These are phyloP conservation scores for Sardina pilchardus DNA, from an alignment of 2,113 vertebrate genomes.

Conservation along the genomic window DNA sequence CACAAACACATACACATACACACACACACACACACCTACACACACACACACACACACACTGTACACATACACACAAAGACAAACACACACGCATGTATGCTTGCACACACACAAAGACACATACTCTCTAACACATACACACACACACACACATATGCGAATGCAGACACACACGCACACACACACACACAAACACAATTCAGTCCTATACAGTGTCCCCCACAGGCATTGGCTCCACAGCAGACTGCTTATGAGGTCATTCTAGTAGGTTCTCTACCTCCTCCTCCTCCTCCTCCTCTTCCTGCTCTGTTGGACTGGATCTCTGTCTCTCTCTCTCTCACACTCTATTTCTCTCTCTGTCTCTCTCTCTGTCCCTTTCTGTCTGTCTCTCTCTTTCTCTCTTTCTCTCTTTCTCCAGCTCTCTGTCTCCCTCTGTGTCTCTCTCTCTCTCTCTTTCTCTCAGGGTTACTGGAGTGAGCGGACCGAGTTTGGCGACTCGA, in stretches of 20 bases:
- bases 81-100: not conserved
- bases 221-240: not conserved
- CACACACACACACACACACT: too few relatives aligned
- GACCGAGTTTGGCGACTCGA: not conserved
- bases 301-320: not conserved
- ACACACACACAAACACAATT: not conserved
- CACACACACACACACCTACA: not conserved
- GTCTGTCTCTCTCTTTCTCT: not conserved
- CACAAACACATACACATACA: too few relatives aligned
- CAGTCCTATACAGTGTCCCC: not conserved
- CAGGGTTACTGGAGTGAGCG: conserved; percentile 11
- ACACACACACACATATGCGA: too few relatives aligned
- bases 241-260: conserved; percentile 12
- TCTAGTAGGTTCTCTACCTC: not conserved
- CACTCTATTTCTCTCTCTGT: not conserved
- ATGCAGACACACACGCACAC: not conserved
- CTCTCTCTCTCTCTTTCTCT: not conserved
- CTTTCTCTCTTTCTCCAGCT: not conserved
- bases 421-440: not conserved
- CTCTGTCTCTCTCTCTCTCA: not conserved
- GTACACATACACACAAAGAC: not conserved
- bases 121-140: too few relatives aligned
- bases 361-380: conserved; percentile 20
- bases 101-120: not conserved
- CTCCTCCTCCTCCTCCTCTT: conserved; percentile 2